A percentile compares a stretch with the other conserved stretches of the same genome.
Conservation (phyloP, 2,797 vertebrate species). For the Notoglanidium macrostoma region DNA sequence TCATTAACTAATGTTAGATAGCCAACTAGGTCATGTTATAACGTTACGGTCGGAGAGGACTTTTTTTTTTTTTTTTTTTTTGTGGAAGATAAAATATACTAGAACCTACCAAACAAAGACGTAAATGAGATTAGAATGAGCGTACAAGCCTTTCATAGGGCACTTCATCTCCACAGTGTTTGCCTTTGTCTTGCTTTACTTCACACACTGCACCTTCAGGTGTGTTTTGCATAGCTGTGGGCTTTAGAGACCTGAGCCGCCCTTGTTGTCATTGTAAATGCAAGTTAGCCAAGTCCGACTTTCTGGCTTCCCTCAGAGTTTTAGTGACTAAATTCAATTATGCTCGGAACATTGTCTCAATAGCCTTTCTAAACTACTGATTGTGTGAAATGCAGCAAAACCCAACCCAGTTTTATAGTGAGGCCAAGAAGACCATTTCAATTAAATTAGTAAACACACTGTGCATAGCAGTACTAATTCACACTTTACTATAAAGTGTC, state of each 20-base stretch:
- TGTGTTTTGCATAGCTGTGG: slow-evolving; percentile 15
- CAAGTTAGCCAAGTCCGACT: not conserved
- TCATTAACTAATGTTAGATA: not conserved
- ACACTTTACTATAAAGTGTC: not conserved
- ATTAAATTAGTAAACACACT: not conserved
- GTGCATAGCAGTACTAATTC: not conserved
- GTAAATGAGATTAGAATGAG: not conserved
- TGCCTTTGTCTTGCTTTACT: not conserved
- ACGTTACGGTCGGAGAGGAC: not conserved
- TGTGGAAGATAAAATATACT: not conserved
- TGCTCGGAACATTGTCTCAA: not conserved
- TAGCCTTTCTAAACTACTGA: slow-evolving; percentile 16
- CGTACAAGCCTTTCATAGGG: not conserved
- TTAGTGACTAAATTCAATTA: slow-evolving; percentile 15
- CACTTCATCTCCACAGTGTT: not conserved
- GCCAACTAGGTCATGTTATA: not conserved
- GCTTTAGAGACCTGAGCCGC: not conserved
- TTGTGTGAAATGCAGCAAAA: slow-evolving; percentile 8
- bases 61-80: not conserved
- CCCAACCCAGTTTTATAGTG: not conserved
- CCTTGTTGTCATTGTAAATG: not conserved
- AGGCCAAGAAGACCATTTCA: slow-evolving; percentile 18
- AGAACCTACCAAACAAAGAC: slow-evolving; percentile 1
- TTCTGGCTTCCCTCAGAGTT: slow-evolving; percentile 16
- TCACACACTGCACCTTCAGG: not conserved